These are phyloP conservation scores for Octopus sinensis DNA, from an alignment of 1,140 invertebrate species.

Conservation along the genomic window DNA sequence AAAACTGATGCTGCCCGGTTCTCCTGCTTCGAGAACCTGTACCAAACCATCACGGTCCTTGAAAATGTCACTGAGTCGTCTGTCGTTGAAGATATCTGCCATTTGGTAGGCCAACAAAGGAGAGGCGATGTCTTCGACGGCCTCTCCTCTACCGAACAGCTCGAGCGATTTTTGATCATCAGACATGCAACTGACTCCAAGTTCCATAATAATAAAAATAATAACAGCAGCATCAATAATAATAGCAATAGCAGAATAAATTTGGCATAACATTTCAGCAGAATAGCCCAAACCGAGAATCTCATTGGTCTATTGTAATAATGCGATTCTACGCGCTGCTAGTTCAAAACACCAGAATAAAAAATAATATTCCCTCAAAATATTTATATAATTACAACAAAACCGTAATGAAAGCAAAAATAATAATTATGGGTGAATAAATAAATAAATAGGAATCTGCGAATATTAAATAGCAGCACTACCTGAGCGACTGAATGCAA, in stretches of 20 bases:
- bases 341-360: neutral
- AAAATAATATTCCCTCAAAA: neutral
- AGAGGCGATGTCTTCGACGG: neutral
- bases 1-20: conserved; percentile 65
- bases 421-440: no score
- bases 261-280: neutral
- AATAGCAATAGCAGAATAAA: neutral
- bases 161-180: neutral
- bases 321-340: neutral
- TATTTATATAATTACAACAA: neutral
- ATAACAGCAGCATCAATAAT: neutral
- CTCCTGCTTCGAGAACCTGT: conserved; percentile 67
- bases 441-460: no score
- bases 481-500: no score
- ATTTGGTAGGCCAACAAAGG: conserved; percentile 13
- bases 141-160: neutral
- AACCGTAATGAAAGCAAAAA: neutral
- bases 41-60: conserved; percentile 63
- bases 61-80: conserved; percentile 21
- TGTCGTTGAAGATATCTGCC: conserved; percentile 13
- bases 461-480: no score
- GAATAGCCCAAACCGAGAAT: neutral
- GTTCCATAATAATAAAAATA: neutral
- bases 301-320: neutral
- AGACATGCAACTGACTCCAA: conserved; percentile 1